Evolutionary conservation across 1,140 invertebrate genomes (phyloP), one percentile per base, ranked within the genome.

Genomic region (Liolophura sinensis): DNA sequence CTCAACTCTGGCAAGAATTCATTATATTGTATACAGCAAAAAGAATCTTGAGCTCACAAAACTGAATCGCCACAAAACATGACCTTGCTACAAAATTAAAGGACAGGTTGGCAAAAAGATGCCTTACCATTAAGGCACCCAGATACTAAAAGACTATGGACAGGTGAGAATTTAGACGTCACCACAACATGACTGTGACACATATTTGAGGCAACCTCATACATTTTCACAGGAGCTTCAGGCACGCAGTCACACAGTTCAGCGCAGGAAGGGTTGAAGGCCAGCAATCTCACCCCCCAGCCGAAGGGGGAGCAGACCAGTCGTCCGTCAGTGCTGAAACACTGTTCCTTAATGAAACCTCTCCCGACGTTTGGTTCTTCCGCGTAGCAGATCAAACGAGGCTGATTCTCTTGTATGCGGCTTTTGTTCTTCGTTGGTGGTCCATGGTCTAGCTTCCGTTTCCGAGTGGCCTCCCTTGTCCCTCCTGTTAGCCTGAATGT

Each of bases 261-360:
- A 51, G 90, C 86, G 81, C 93, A 94, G 14, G 90, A 83, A 0
- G 88, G 86, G 67, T 91, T 91, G 75, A 96, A 95, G 1, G 90
- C 90, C 12, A 97, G 82, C 0, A 97, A 83, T 22, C 94, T 85
- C 48, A 96, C 89, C 6, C 94, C 94, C 72, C 90, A 90, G 0
- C 90, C 92, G 79, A 92, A 96, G 0, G 95, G 94, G 0, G 94
- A 96, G 78, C 92, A 94, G 25, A 97, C 91, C 0, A 96, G 79
- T 40, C 94, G 87, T 0, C 95, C 95, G 81, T 96, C 93, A 1
- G 91, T 86, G 0, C 93, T 96, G 79, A 94, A 96, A 75, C 93
- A 94, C 14, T 95, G 83, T 81, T 96, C 95, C 75, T 89, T 88
- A 47, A 88, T 86, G 70, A 93, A 95, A 0, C 93, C 93, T 67